Base-by-base conservation (phyloP, 2,797 vertebrate species). In the Helarctos malayanus region DNA sequence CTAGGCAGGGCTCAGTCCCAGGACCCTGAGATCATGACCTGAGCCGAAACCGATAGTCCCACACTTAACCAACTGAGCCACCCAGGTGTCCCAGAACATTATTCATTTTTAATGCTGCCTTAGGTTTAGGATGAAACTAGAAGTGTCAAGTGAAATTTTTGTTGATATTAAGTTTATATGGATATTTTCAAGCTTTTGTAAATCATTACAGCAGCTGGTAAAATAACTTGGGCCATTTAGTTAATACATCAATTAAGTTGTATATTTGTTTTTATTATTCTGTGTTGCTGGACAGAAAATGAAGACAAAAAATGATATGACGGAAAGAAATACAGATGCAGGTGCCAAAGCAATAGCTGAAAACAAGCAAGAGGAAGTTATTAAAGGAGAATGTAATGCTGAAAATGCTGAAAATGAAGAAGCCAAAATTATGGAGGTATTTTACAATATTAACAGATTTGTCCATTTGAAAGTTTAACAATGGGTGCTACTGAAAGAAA, bases 331-430 rank as follows among this genome's bases (percentile, higher is more conserved):
- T 98, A 99, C 99, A 99, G 98, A 99, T 99, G 98, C 98, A 95
- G 99, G 99, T 99, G 98, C 99, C 98, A 99, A 99, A 98, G 99
- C 98, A 84, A 99, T 99, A 98, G 98, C 99, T n/a, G 99, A 99
- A 98, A 98, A 97, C 96, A 99, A 98, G 49, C 98, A 98, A 97
- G 98, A 99, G 96, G 98, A 98, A 94, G 99, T 99, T 88, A 56
- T 94, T 92, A 99, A 99, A 96, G 99, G 99, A 98, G 99, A 99
- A 98, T 99, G 99, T 99, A 99, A 99, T 99, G 99, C 99, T 98
- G 99, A 99, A 99, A 99, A 99, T 0, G 99, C 99, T 99, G 99
- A 99, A 99, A 99, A 99, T 0, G 99, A 99, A 98, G 99, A 99
- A 97, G 98, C 99, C 98, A 99, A 99, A 99, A 99, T 99, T 99